Evolutionary conservation across 1,140 invertebrate species (phyloP).

Genomic region (Sycobia sp.): DNA sequence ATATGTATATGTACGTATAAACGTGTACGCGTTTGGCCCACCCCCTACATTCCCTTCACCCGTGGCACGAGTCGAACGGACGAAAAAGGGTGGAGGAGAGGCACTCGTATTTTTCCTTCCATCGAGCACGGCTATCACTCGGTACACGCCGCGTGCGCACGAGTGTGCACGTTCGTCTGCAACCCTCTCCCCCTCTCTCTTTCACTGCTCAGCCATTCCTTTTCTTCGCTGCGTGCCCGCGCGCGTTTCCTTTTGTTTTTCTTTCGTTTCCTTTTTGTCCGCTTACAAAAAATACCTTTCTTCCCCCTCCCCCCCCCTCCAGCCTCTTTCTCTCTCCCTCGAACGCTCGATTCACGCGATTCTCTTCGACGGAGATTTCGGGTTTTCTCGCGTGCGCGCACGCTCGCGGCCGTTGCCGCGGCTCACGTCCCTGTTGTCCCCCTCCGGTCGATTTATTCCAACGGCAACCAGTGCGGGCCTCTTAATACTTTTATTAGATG

Average conservation of each 20-base stretch:
- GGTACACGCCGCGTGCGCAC: too few species aligned
- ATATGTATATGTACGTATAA: slow-evolving; percentile 1
- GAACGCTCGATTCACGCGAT: slow-evolving; percentile 5
- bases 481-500: slow-evolving; percentile 2
- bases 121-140: neutral
- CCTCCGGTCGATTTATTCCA: slow-evolving; percentile 10
- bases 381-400: neutral
- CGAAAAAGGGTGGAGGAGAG: neutral
- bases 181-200: neutral
- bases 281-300: neutral
- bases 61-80: slow-evolving; percentile 14
- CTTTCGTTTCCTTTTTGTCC: too few species aligned
- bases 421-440: neutral
- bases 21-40: neutral
- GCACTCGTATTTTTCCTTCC: slow-evolving; percentile 26
- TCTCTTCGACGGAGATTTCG: neutral
- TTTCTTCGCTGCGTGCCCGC: neutral
- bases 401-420: neutral
- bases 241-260: neutral
- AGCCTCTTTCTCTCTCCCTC: too few species aligned
- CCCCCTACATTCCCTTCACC: too few species aligned
- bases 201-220: too few species aligned
- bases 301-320: too few species aligned
- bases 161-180: neutral
- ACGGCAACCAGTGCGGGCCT: neutral